These are phyloP conservation scores for Phataginus tetradactyla DNA, from an alignment of 2,797 vertebrate genomes.

Conservation along the genomic window DNA sequence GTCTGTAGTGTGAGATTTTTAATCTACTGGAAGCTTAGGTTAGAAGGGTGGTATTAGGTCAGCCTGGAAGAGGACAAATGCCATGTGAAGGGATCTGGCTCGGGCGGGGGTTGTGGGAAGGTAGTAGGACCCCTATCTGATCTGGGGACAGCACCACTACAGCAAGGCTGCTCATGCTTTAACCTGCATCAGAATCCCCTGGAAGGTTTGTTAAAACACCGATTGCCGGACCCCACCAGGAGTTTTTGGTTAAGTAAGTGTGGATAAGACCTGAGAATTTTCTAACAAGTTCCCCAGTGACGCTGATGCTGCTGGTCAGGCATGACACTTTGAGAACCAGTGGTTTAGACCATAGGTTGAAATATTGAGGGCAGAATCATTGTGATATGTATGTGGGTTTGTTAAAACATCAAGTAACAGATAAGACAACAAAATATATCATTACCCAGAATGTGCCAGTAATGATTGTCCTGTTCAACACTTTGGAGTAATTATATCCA, in stretches of 20 bases:
- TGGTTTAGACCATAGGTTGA: not conserved
- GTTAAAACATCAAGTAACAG: not conserved
- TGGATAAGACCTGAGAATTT: not conserved
- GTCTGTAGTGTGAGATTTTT: not conserved
- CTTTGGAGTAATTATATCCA: not conserved
- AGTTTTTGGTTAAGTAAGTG: not conserved
- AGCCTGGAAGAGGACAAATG: not conserved
- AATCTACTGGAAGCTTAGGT: not conserved
- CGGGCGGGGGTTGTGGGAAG: not conserved
- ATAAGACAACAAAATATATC: not conserved
- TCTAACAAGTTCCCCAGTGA: not conserved
- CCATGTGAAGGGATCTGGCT: not conserved
- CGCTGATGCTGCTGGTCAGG: not conserved
- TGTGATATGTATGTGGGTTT: not conserved
- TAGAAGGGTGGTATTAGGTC: not conserved
- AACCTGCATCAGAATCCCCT: not conserved
- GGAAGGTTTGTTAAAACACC: not conserved
- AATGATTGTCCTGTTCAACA: not conserved
- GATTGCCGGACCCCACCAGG: not conserved
- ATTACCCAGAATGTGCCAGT: not conserved
- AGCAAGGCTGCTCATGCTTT: not conserved
- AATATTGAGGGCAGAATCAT: not conserved
- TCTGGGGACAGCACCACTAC: not conserved
- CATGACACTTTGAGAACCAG: not conserved
- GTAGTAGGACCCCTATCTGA: rapidly evolving